phyloP scores from a whole-genome alignment of 2,113 vertebrate species.

The Brienomyrus longianalis region DNA sequence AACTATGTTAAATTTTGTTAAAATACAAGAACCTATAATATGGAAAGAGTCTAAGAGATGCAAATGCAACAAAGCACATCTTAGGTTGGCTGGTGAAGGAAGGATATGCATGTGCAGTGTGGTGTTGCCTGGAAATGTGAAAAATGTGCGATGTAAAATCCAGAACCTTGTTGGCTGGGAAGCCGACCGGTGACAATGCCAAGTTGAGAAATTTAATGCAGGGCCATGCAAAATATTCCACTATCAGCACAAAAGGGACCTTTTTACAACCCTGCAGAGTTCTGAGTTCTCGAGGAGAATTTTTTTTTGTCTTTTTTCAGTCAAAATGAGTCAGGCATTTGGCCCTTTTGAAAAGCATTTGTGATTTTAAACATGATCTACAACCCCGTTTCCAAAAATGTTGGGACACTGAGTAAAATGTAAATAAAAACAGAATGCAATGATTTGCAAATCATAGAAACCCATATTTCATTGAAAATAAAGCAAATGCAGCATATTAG shows the following conservation, averaged over 20 bases:
- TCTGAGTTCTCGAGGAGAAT: too few species aligned
- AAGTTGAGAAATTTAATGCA: not conserved
- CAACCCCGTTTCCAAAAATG: not conserved
- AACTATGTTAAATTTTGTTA: not conserved
- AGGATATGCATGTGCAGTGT: not conserved
- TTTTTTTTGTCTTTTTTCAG: too few species aligned
- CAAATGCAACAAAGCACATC: not conserved
- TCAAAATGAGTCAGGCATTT: not conserved
- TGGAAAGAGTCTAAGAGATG: not conserved
- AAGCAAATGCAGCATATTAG: not conserved
- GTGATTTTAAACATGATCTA: not conserved
- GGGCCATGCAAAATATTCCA: not conserved
- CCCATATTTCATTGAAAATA: not conserved
- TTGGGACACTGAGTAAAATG: not conserved
- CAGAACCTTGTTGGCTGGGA: not conserved
- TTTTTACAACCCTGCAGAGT: not conserved
- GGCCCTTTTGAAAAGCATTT: not conserved
- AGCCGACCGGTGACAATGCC: not conserved
- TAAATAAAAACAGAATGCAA: not conserved
- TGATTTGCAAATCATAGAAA: not conserved
- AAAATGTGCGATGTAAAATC: not conserved
- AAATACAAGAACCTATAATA: not conserved
- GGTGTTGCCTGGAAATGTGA: not conserved
- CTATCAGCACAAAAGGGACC: not conserved
- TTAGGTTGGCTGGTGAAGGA: not conserved